These are phyloP conservation scores for Acestrorhynchus altus DNA, from an alignment of 2,797 vertebrate genomes.

Conservation along the genomic window DNA sequence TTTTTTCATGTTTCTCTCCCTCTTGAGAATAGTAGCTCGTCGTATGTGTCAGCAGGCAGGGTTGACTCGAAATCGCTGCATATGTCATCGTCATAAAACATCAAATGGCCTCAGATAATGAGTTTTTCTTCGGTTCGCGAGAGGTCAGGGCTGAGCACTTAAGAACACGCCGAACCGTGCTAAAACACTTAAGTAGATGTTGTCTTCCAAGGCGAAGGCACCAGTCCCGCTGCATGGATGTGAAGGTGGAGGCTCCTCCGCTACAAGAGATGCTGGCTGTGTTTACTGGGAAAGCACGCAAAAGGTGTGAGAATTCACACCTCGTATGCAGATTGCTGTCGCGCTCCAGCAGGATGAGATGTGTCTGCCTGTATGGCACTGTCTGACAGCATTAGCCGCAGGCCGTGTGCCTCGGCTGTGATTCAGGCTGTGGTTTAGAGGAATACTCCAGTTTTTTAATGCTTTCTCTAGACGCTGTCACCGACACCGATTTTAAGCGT, in stretches of 20 bases:
- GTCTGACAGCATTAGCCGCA: neutral
- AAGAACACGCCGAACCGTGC: neutral
- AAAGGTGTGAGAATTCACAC: constrained; percentile 36
- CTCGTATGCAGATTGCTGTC: constrained; percentile 33
- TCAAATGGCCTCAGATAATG: constrained; percentile 2
- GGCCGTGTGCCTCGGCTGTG: neutral
- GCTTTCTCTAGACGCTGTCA: neutral
- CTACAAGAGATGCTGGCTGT: constrained; percentile 19
- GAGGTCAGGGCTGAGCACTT: neutral
- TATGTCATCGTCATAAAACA: constrained; percentile 21
- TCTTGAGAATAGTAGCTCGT: neutral
- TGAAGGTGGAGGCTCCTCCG: neutral
- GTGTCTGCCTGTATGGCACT: constrained; percentile 19
- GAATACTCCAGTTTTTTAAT: neutral
- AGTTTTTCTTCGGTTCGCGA: neutral
- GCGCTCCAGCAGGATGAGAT: constrained; percentile 19
- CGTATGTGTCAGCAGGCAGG: constrained; percentile 5
- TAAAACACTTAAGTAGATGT: neutral
- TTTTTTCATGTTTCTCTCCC: neutral
- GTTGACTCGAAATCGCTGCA: constrained; percentile 15
- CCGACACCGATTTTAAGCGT: too few relatives aligned
- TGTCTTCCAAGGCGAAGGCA: neutral
- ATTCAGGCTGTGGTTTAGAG: neutral
- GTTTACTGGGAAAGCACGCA: constrained; percentile 9
- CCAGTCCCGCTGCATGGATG: neutral